Conservation (phyloP, 1,140 invertebrate species). For the Neotoxoptera formosana region DNA sequence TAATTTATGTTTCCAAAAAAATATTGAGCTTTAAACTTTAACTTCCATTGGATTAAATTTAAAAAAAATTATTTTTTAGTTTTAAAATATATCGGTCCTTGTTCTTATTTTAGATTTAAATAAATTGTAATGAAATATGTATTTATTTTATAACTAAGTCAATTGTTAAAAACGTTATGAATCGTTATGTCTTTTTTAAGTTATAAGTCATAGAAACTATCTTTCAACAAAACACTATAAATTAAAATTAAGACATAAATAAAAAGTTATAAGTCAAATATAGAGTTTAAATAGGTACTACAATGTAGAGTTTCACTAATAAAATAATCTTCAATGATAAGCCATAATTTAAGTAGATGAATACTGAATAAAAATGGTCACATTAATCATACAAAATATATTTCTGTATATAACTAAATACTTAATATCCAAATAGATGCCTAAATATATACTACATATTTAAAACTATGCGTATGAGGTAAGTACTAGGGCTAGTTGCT, state of each 20-base stretch:
- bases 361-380: background rate
- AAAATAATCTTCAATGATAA: background rate
- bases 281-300: constrained; percentile 3
- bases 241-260: background rate
- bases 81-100: too few relatives aligned
- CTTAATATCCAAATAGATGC: background rate
- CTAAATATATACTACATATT: background rate
- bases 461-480: background rate
- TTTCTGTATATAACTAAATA: background rate
- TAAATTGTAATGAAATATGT: too few relatives aligned
- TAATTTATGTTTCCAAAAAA: too few relatives aligned
- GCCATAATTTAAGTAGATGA: background rate
- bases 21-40: too few relatives aligned
- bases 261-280: background rate
- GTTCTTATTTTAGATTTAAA: too few relatives aligned
- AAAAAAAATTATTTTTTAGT: too few relatives aligned
- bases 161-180: too few relatives aligned
- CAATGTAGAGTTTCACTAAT: background rate
- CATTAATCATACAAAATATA: background rate
- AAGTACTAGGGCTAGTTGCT: background rate
- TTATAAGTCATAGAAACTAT: background rate
- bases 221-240: background rate
- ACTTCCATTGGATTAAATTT: too few relatives aligned
- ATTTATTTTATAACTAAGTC: too few relatives aligned
- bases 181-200: too few relatives aligned